Percentiles rank a stretch among this genome's conserved stretches.
phyloP scores from a whole-genome alignment of 2,113 vertebrate genomes.

The Gadus macrocephalus region DNA sequence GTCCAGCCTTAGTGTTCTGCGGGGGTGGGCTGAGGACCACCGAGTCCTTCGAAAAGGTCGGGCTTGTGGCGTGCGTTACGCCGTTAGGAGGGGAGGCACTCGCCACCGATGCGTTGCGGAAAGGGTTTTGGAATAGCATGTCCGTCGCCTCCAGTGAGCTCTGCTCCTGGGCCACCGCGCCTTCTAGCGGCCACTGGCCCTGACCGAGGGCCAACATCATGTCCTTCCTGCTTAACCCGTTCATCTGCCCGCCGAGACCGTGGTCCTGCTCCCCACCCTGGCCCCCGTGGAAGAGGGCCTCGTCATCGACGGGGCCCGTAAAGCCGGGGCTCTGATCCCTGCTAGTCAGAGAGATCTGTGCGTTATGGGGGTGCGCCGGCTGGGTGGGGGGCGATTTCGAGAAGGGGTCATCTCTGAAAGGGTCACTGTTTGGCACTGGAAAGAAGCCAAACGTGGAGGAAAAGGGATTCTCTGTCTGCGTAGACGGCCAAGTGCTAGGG shows the following conservation, averaged over 20 bases:
- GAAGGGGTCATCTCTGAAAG: conserved; percentile 90
- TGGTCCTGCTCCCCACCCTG: conserved; percentile 73
- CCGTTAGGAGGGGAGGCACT: conserved; percentile 65
- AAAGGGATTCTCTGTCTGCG: conserved; percentile 77
- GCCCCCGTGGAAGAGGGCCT: conserved; percentile 60
- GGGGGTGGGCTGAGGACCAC: conserved; percentile 89
- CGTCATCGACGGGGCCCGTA: conserved; percentile 45
- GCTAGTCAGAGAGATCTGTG: conserved; percentile 64
- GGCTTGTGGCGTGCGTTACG: conserved; percentile 46
- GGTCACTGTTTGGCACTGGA: conserved; percentile 85
- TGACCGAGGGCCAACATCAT: conserved; percentile 75
- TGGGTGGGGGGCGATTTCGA: conserved; percentile 57
- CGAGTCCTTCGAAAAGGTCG: conserved; percentile 71
- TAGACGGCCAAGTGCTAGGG: conserved; percentile 71
- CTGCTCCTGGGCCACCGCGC: conserved; percentile 45
- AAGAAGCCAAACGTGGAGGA: conserved; percentile 84
- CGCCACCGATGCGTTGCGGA: conserved; percentile 71
- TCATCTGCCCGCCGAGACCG: conserved; percentile 75
- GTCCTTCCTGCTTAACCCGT: conserved; percentile 78
- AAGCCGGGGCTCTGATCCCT: conserved; percentile 64
- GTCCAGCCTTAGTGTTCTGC: conserved; percentile 86
- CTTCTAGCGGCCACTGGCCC: conserved; percentile 75
- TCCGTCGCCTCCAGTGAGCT: conserved; percentile 69
- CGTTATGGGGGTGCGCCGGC: conserved; percentile 45
- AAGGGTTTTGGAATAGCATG: conserved; percentile 70